These are phyloP conservation scores for Phymorhynchus buccinoides DNA, from an alignment of 1,140 invertebrate species.

Conservation along the genomic window DNA sequence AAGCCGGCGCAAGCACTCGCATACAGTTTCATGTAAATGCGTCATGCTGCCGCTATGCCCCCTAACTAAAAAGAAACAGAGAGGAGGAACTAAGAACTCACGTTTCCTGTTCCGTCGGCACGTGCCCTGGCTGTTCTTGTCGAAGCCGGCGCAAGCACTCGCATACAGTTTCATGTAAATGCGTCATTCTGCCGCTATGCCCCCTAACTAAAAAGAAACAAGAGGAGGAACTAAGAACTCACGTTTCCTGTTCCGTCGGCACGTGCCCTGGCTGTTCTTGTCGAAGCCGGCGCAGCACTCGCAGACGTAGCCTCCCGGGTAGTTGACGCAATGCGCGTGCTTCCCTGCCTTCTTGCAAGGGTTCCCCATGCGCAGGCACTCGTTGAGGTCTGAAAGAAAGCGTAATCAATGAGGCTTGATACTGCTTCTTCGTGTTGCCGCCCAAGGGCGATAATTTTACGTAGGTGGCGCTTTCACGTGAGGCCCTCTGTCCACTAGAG, in stretches of 20 bases:
- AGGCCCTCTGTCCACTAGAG: too few relatives aligned
- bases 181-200: too few relatives aligned
- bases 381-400: conserved; percentile 12
- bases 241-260: conserved; percentile 13
- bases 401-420: background rate
- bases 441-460: too few relatives aligned
- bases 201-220: too few relatives aligned
- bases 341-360: background rate
- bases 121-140: background rate
- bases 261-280: background rate
- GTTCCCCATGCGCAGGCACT: background rate
- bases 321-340: conserved; percentile 6
- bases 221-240: background rate
- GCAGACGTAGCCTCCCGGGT: conserved; percentile 11
- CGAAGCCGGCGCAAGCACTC: conserved; percentile 29
- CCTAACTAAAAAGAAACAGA: too few relatives aligned
- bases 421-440: too few relatives aligned
- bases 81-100: background rate
- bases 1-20: conserved; percentile 29
- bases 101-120: conserved; percentile 2
- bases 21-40: too few relatives aligned
- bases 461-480: too few relatives aligned
- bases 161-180: too few relatives aligned
- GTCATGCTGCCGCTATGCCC: too few relatives aligned
- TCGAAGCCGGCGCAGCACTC: conserved; percentile 32